Percentiles rank a stretch among this genome's conserved stretches.
These are phyloP conservation scores for Papio anubis DNA, from an alignment of 2,113 vertebrate species.

Conservation along the genomic window DNA sequence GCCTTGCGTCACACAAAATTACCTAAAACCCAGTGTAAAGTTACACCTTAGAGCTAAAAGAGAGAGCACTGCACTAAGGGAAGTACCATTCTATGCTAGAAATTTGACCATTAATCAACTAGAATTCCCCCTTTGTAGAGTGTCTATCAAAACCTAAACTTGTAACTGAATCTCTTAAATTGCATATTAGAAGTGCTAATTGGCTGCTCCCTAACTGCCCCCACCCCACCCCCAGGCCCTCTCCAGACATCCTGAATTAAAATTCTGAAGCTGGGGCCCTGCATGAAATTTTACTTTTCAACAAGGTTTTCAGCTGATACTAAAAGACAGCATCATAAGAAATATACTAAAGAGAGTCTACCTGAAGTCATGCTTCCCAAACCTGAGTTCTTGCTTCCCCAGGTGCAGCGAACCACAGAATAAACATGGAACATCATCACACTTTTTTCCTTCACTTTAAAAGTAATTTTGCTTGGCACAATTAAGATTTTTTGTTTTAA, in stretches of 20 bases:
- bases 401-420: background rate
- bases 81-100: background rate
- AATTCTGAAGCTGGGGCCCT: background rate
- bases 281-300: background rate
- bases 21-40: background rate
- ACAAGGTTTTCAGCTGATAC: background rate
- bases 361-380: background rate
- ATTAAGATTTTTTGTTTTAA: background rate
- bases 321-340: background rate
- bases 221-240: no score
- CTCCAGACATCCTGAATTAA: background rate
- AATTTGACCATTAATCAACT: background rate
- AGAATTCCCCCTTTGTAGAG: background rate
- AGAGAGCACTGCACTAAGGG: accelerated
- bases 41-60: background rate
- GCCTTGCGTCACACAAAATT: background rate
- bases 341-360: background rate
- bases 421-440: background rate
- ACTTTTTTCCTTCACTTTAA: background rate
- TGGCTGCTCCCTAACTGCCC: background rate
- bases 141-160: background rate
- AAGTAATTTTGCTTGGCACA: background rate
- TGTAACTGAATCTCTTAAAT: background rate
- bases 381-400: background rate
- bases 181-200: background rate